A percentile compares a stretch with the other conserved stretches of the same genome.
Conservation (phyloP, 2,888 invertebrate genomes). For the Ephialtes manifestator region DNA sequence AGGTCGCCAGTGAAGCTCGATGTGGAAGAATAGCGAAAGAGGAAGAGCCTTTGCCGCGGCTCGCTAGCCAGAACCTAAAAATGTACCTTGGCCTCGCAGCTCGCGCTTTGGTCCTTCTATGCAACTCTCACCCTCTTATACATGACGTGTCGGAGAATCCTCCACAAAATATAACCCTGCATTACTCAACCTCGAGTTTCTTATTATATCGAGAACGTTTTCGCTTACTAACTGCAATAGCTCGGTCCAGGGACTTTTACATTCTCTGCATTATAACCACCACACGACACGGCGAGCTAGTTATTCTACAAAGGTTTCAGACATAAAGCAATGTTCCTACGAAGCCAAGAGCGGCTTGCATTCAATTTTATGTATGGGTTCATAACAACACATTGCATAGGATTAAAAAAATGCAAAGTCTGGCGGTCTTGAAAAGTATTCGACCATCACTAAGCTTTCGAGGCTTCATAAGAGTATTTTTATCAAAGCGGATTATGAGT, state of each 20-base stretch:
- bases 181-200: constrained; percentile 81
- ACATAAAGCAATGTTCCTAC: constrained; percentile 61
- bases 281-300: not conserved
- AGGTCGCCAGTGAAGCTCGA: constrained; percentile 35
- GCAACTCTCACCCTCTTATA: constrained; percentile 10
- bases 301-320: constrained; percentile 54
- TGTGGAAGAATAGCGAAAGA: constrained; percentile 35
- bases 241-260: constrained; percentile 33
- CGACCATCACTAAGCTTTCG: not conserved
- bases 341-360: constrained; percentile 47
- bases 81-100: constrained; percentile 41
- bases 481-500: not conserved
- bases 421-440: constrained; percentile 29
- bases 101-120: constrained; percentile 27
- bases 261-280: constrained; percentile 46
- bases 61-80: constrained; percentile 54
- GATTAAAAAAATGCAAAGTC: constrained; percentile 59
- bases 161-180: constrained; percentile 77
- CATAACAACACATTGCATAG: constrained; percentile 71
- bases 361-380: constrained; percentile 78
- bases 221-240: constrained; percentile 62
- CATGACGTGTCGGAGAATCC: constrained; percentile 62
- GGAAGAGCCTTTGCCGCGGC: constrained; percentile 42
- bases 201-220: constrained; percentile 81
- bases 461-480: not conserved